phyloP scores from a whole-genome alignment of 2,888 invertebrate genomes.

The Leucophora obtusa region DNA sequence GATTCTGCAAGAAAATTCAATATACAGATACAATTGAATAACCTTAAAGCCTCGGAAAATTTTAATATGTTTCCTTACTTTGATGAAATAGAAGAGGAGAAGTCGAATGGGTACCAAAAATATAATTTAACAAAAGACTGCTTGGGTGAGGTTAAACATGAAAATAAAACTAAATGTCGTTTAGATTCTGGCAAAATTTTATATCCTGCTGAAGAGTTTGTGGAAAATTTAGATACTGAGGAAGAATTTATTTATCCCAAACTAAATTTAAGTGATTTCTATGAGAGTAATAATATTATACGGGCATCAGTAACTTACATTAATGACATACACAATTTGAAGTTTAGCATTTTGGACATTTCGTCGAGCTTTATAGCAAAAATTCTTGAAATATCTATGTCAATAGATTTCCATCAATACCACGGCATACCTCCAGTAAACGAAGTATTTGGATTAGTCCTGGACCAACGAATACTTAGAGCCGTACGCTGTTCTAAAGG shows the following conservation, averaged over 20 bases:
- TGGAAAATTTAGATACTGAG: background rate
- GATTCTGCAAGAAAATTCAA: conserved; percentile 63
- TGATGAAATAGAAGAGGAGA: background rate
- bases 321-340: conserved; percentile 44
- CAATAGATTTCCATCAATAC: conserved; percentile 61
- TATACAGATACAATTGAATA: conserved; percentile 53
- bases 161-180: background rate
- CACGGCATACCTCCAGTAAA: conserved; percentile 35
- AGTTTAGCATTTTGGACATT: conserved; percentile 59
- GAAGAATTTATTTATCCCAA: conserved; percentile 39
- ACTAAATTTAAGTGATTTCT: conserved; percentile 27
- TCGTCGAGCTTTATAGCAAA: conserved; percentile 11
- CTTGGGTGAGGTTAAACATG: background rate
- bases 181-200: background rate
- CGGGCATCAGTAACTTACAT: conserved; percentile 56
- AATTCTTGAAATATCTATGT: conserved; percentile 51
- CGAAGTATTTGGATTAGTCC: conserved; percentile 64
- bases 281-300: conserved; percentile 36
- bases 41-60: conserved; percentile 5
- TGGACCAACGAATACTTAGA: conserved; percentile 63
- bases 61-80: background rate
- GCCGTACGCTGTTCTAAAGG: conserved; percentile 53
- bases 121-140: background rate
- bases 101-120: background rate
- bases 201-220: conserved; percentile 47